Base-by-base conservation (phyloP, 2,888 invertebrate genomes). In the Augiades crinisus region DNA sequence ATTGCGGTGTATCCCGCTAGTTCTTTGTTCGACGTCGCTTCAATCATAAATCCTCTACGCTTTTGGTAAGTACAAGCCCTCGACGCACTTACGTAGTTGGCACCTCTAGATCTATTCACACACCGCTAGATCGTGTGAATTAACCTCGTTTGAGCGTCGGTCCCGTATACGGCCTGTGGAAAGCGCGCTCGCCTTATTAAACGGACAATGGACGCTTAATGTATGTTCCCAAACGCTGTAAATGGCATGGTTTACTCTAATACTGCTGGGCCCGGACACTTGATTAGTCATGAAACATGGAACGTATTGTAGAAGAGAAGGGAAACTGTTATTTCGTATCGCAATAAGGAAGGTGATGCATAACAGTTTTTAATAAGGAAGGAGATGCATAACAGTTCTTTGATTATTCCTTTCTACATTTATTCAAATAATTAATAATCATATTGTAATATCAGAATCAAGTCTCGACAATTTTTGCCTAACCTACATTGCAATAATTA, bases 171-270 rank as follows among this genome's bases (percentile, higher is more conserved):
- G 77, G 77, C 57, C n/a, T 63, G 65, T 64, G 67, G 69, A 75
- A 74, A 75, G 74, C 65, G 55, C 61, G 67, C 68, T 70, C 54
- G 64, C 75, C 72, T 74, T 76, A 77, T 72, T 76, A 76, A 76
- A 75, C 62, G 61, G 67, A 77, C 78, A 78, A 76, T 76, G 64
- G 67, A 50, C 57, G 51, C 58, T 67, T 75, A 74, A 65, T 65
- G 61, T 60, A 56, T 47, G 56, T 56, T 56, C 57, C 57, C 52
- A 49, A 59, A 59, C 55, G 56, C 47, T 58, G 52, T 46, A 40
- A 40, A 52, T 52, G 55, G 61, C 54, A 24, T 51, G 50, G 51
- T 57, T 58, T 55, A 55, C 43, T 53, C 55, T 51, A 45, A 46
- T 45, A 53, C 49, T 45, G 51, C 52, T 38, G 47, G 52, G 43